Evolutionary conservation across 2,797 vertebrate species (phyloP).

Genomic region (Yasuhikotakia modesta): DNA sequence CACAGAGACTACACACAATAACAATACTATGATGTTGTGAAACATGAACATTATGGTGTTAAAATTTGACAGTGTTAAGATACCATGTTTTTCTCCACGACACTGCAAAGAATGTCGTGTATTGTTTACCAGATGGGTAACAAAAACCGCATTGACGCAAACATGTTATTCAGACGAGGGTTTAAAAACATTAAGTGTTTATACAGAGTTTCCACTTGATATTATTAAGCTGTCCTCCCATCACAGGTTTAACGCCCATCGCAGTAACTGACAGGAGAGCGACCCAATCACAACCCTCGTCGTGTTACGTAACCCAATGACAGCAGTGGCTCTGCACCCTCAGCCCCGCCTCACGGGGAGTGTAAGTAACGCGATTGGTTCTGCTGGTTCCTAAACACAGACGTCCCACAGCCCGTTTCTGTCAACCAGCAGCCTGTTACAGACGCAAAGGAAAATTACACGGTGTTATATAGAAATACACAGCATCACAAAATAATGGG

Average conservation of each 20-base stretch:
- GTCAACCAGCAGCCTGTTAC: not conserved
- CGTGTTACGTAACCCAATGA: conserved; percentile 9
- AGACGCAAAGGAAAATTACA: not conserved
- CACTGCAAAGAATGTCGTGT: too few species aligned
- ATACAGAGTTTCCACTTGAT: not conserved
- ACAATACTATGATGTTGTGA: too few species aligned
- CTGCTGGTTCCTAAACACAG: conserved; percentile 31
- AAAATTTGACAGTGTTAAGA: too few species aligned
- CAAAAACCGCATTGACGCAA: too few species aligned
- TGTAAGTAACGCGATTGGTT: conserved; percentile 42
- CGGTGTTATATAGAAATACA: not conserved
- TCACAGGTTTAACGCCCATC: not conserved
- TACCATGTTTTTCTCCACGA: too few species aligned
- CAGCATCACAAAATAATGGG: conserved; percentile 58
- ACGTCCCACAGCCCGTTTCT: not conserved
- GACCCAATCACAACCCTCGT: conserved; percentile 29
- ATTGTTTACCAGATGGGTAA: too few species aligned
- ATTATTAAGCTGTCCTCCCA: not conserved
- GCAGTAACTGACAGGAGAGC: not conserved
- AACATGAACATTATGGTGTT: too few species aligned
- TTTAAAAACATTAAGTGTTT: not conserved
- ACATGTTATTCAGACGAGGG: not conserved
- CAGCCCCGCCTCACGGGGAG: conserved; percentile 5
- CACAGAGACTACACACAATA: too few species aligned
- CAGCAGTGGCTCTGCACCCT: not conserved